Conservation (phyloP, 2,888 invertebrate genomes). For the Gryllus longicercus region DNA sequence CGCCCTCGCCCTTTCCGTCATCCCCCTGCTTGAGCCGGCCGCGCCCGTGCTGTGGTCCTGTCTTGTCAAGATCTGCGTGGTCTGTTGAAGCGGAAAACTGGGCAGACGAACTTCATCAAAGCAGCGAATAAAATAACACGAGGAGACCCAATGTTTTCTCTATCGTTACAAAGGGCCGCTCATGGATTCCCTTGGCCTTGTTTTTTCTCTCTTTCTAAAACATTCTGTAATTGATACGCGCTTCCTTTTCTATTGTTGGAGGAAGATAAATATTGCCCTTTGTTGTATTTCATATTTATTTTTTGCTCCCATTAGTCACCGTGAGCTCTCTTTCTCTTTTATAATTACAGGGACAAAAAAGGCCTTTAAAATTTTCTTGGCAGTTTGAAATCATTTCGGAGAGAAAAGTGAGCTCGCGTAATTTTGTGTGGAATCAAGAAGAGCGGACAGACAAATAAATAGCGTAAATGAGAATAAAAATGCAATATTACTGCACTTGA, state of each 20-base stretch:
- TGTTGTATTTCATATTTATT: not conserved
- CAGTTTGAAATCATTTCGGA: no score
- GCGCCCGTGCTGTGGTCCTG: no score
- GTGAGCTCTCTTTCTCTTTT: no score
- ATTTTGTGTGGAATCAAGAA: no score
- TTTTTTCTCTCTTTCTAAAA: not conserved
- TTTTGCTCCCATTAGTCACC: not conserved
- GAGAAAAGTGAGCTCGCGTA: no score
- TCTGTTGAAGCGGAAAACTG: not conserved
- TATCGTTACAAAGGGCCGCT: not conserved
- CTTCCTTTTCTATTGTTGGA: not conserved
- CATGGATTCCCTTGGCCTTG: not conserved
- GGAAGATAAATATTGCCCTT: constrained; percentile 6
- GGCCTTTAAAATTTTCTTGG: no score
- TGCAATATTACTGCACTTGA: no score
- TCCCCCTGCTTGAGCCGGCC: not conserved
- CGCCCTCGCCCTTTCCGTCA: not conserved
- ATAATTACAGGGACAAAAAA: no score
- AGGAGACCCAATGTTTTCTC: not conserved
- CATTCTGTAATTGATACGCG: not conserved
- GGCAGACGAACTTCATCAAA: constrained; percentile 7
- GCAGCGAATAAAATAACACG: constrained; percentile 8
- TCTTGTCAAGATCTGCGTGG: not conserved
- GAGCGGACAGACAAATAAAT: no score
- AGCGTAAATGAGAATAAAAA: no score